Percentiles rank a stretch among this genome's conserved stretches.
phyloP scores from a whole-genome alignment of 2,888 invertebrate species.

The Scrobipalpa atriplicella region DNA sequence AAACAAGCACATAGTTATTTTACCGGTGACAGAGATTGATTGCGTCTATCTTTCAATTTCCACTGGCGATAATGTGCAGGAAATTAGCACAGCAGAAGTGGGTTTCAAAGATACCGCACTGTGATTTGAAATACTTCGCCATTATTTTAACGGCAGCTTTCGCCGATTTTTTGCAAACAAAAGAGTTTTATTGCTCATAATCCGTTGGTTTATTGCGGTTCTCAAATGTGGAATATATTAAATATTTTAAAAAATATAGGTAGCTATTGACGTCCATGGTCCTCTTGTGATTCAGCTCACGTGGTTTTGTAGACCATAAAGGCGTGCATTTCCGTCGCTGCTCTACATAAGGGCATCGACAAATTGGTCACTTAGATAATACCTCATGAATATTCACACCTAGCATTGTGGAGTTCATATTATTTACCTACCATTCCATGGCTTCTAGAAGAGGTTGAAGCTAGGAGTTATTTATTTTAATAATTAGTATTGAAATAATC shows the following conservation, averaged over 20 bases:
- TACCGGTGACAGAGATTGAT: slow-evolving; percentile 44
- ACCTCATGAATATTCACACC: slow-evolving; percentile 59
- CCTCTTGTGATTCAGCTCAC: slow-evolving; percentile 61
- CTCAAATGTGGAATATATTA: slow-evolving; percentile 9
- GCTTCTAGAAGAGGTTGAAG: not conserved
- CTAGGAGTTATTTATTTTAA: not conserved
- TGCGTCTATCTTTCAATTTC: slow-evolving; percentile 31
- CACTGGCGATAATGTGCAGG: slow-evolving; percentile 24
- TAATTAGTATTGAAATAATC: too few relatives aligned
- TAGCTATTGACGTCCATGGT: slow-evolving; percentile 31
- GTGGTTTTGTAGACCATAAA: slow-evolving; percentile 58
- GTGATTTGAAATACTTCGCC: not conserved
- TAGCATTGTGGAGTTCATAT: slow-evolving; percentile 20
- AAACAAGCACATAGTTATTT: slow-evolving; percentile 32
- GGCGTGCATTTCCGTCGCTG: slow-evolving; percentile 69
- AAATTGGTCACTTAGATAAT: slow-evolving; percentile 66
- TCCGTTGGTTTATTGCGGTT: slow-evolving; percentile 14
- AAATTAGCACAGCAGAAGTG: slow-evolving; percentile 18
- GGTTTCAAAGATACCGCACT: not conserved
- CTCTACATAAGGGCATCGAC: slow-evolving; percentile 61
- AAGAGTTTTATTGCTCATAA: slow-evolving; percentile 30
- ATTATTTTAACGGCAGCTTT: slow-evolving; percentile 1
- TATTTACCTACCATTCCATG: slow-evolving; percentile 8
- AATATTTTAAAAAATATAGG: too few relatives aligned
- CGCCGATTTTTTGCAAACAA: slow-evolving; percentile 16